phyloP scores from a whole-genome alignment of 2,113 vertebrate species.

The Myiozetetes cayanensis region DNA sequence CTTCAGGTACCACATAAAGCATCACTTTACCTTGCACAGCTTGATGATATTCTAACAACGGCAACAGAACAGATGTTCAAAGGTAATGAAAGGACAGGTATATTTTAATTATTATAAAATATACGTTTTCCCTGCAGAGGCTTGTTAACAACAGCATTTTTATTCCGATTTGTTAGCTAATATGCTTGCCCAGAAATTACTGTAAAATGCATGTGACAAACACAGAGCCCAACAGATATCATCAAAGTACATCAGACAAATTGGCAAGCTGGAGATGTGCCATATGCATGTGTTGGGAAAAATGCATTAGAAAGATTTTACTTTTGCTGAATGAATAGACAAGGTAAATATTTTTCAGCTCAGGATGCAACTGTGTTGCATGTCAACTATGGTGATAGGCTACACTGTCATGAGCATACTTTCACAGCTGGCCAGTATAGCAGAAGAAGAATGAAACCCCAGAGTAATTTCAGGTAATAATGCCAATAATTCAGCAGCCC shows the following conservation, averaged over 20 bases:
- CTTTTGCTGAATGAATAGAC: background rate
- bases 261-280: background rate
- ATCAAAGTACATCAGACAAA: background rate
- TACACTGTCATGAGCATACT: background rate
- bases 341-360: background rate
- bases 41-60: background rate
- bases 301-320: background rate
- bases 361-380: background rate
- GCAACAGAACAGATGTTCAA: background rate
- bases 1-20: background rate
- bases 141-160: background rate
- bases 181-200: background rate
- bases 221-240: background rate
- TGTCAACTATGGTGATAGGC: background rate
- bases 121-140: background rate
- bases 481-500: background rate
- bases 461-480: background rate
- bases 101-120: background rate
- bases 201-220: background rate
- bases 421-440: background rate
- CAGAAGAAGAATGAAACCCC: background rate
- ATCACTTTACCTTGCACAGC: background rate
- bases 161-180: background rate
- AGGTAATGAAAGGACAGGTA: background rate
- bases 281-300: background rate